Conservation (phyloP, 1,140 invertebrate genomes). For the Drosophila pseudoananassae region DNA sequence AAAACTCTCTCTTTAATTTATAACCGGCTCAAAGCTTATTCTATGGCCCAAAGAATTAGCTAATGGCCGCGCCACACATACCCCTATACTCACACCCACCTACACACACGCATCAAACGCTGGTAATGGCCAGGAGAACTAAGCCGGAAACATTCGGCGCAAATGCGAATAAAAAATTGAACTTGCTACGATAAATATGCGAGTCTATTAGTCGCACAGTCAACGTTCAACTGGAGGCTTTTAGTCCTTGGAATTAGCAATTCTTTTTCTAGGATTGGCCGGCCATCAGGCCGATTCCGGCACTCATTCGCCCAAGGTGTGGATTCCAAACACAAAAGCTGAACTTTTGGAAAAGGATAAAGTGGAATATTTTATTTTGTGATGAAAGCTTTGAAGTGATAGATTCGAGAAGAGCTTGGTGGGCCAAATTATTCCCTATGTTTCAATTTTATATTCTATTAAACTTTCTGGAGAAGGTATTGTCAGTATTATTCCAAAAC, state of each 20-base stretch:
- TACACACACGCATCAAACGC: constrained; percentile 34
- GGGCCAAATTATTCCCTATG: constrained; percentile 6
- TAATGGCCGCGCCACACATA: constrained; percentile 29
- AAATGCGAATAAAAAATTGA: constrained; percentile 76
- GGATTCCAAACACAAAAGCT: constrained; percentile 56
- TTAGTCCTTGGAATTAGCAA: constrained; percentile 67
- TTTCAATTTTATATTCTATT: too few relatives aligned
- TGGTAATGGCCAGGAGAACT: constrained; percentile 60
- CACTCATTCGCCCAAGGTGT: constrained; percentile 30
- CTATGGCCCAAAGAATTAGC: constrained; percentile 52
- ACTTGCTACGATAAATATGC: constrained; percentile 73
- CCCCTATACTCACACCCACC: not conserved
- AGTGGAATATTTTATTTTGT: constrained; percentile 75
- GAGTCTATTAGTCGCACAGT: constrained; percentile 71
- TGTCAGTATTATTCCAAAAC: constrained; percentile 1
- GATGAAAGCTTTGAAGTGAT: constrained; percentile 63
- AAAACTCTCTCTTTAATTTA: constrained; percentile 21
- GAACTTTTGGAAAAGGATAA: constrained; percentile 40
- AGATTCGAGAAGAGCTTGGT: constrained; percentile 38
- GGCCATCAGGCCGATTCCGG: constrained; percentile 10
- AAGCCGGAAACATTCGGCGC: constrained; percentile 54
- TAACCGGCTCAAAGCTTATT: constrained; percentile 9
- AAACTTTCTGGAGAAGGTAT: too few relatives aligned
- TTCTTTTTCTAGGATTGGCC: constrained; percentile 27
- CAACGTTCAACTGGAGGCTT: constrained; percentile 34